These are phyloP conservation scores for Antedon bifida DNA, from an alignment of 35 echinoderm and acorn worm species.

Conservation along the genomic window DNA sequence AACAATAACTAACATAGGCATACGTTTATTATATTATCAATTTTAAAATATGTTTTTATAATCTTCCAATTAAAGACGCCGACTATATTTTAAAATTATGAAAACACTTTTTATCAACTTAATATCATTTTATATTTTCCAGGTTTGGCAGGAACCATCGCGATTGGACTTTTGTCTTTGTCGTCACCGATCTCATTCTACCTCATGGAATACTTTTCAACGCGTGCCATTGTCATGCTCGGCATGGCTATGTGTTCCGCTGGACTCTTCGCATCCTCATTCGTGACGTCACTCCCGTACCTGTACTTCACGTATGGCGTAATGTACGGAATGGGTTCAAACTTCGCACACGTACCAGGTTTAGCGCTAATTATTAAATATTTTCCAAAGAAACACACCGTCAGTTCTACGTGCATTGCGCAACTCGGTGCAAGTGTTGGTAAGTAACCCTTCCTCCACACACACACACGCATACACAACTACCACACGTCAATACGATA, in stretches of 20 bases:
- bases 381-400: constrained; percentile 24
- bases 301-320: constrained; percentile 43
- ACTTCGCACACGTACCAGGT: constrained; percentile 13
- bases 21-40: no score
- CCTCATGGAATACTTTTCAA: not conserved
- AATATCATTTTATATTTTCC: constrained; percentile 6
- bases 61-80: no score
- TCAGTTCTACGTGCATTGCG: not conserved
- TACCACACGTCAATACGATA: no score
- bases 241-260: constrained; percentile 11
- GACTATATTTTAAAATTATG: no score
- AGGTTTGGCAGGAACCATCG: constrained; percentile 33
- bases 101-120: no score
- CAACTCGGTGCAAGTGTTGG: not conserved
- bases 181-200: not conserved
- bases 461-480: no score
- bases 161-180: constrained; percentile 7
- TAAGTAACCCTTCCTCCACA: not conserved
- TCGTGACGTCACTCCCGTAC: constrained; percentile 23
- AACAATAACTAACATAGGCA: no score
- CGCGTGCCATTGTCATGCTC: not conserved
- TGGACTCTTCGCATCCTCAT: constrained; percentile 20
- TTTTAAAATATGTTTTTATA: no score
- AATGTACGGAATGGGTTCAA: constrained; percentile 28
- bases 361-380: constrained; percentile 27